Evolutionary conservation across 2,888 invertebrate genomes (phyloP).

Genomic region (Philhelius pedissequus): DNA sequence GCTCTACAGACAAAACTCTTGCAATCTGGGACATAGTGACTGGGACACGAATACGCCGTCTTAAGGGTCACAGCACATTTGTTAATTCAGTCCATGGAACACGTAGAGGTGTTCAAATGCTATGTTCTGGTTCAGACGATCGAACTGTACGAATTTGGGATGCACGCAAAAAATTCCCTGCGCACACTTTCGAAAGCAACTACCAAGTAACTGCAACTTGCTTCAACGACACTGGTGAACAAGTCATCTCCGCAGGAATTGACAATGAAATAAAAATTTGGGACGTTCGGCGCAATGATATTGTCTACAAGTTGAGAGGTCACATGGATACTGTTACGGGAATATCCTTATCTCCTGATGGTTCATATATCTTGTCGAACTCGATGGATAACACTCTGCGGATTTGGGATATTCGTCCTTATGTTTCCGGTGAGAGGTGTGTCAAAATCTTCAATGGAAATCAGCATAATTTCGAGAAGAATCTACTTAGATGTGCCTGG

Average conservation of each 20-base stretch:
- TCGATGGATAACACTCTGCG: conserved; percentile 97
- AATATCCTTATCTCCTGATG: conserved; percentile 82
- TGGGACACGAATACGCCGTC: conserved; percentile 91
- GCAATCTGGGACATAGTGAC: conserved; percentile 97
- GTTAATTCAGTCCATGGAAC: conserved; percentile 86
- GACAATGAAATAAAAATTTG: conserved; percentile 99
- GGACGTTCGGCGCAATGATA: conserved; percentile 94
- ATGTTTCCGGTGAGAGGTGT: conserved; percentile 95
- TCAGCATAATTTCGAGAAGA: conserved; percentile 98
- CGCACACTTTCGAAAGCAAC: conserved; percentile 85
- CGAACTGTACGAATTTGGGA: conserved; percentile 95
- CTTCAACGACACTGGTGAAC: conserved; percentile 97
- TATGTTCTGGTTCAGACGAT: conserved; percentile 97
- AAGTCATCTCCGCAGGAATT: conserved; percentile 95
- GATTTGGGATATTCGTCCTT: conserved; percentile 98
- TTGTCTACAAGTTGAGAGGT: conserved; percentile 91
- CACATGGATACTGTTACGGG: conserved; percentile 98
- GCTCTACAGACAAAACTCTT: conserved; percentile 96
- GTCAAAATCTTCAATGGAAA: conserved; percentile 95
- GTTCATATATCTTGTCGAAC: conserved; percentile 95
- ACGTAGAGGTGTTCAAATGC: conserved; percentile 91
- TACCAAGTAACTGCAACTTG: conserved; percentile 92
- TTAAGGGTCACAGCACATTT: conserved; percentile 90
- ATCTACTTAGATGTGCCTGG: conserved; percentile 96
- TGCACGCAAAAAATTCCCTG: conserved; percentile 90